Base-by-base conservation (phyloP, 2,888 invertebrate genomes). In the Thymelicus acteon region DNA sequence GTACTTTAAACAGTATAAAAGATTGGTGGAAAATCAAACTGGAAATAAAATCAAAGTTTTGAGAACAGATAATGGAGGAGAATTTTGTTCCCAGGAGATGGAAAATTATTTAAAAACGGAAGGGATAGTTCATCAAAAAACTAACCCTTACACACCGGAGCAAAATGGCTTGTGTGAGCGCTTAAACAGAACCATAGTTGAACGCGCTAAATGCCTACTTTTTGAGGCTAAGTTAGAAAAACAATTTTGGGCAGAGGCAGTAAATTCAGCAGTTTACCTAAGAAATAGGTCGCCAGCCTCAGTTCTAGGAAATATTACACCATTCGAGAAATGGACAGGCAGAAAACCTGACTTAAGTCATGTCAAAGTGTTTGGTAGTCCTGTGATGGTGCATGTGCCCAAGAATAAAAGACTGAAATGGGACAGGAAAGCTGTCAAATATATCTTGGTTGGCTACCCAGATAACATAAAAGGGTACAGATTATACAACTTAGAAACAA, bases 391-490 rank as follows among this genome's bases (percentile, higher is more conserved):
- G 0, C 76, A 78, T 60, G 52, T 78, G 2, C 75, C 74, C 1
- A 76, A 78, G 71, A 49, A 77, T 72, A 77, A 75, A 39, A 60
- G 77, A 65, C 37, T 72, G 40, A 77, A 78, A 49, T 77, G 77
- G 78, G 76, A 77, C 66, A 77, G 49, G 69, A 78, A 79, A 40
- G 69, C 76, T 37, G 72, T 72, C 67, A 72, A 75, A 62, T 63
- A 67, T 72, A 75, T 75, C 19, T 67, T 78, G 61, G 72, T 78
- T 4, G 79, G 78, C 40, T 80, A 76, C 72, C 71, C 76, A 24
- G 72, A 76, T 62, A 70, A 74, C 48, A 67, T 75, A 7, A 74
- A 73, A 62, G 75, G 75, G 10, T 73, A 77, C 61, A 68, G 75
- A 54, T 62, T 78, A 61, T 77, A 74, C 63, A 74, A 78, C 61